Evolutionary conservation across 1,140 invertebrate species (phyloP).

Genomic region (Tetramorium parvispinum): DNA sequence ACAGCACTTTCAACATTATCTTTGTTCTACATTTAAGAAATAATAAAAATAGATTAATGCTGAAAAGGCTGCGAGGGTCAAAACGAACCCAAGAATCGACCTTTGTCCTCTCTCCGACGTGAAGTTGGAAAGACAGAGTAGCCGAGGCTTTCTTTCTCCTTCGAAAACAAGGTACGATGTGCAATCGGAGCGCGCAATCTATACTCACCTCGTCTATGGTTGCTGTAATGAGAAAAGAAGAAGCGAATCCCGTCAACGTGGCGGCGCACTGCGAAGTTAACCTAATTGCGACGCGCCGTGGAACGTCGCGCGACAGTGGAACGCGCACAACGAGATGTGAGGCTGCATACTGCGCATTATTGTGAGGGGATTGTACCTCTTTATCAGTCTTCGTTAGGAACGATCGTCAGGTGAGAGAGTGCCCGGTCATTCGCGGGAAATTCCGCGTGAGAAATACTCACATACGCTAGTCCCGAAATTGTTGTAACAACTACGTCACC

Average conservation of each 20-base stretch:
- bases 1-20: no score
- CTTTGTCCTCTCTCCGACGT: no score
- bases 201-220: neutral
- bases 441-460: neutral
- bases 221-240: no score
- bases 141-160: neutral
- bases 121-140: neutral
- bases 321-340: neutral
- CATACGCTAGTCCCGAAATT: neutral
- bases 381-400: neutral
- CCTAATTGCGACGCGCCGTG: neutral
- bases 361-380: neutral
- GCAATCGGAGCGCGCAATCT: neutral
- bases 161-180: neutral
- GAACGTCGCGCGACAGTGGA: neutral
- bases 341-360: no score
- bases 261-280: neutral
- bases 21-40: no score
- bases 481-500: neutral
- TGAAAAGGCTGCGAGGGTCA: no score
- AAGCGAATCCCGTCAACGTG: neutral
- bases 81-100: no score
- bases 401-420: neutral
- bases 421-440: no score
- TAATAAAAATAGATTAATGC: no score